Evolutionary conservation across 1,140 invertebrate species (phyloP).

Genomic region (Tetragnatha versicolor): DNA sequence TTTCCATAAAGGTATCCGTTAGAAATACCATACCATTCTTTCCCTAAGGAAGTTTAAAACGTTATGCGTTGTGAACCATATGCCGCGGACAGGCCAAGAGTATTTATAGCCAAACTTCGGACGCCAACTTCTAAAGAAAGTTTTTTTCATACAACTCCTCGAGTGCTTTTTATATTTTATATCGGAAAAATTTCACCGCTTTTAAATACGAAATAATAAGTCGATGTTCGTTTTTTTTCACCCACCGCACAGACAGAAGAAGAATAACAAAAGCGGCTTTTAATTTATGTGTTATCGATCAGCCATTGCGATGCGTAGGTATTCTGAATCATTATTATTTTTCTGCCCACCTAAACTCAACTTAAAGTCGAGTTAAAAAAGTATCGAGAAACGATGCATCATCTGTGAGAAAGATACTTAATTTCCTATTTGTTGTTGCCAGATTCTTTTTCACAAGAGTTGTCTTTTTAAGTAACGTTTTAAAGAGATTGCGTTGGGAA

Average conservation of each 20-base stretch:
- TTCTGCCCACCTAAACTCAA: background rate
- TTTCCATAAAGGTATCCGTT: no score
- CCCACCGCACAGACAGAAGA: background rate
- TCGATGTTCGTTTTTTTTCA: background rate
- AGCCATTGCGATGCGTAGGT: background rate
- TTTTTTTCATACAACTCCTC: background rate
- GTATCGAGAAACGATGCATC: slow-evolving; percentile 16
- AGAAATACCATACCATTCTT: no score
- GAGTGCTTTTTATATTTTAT: slow-evolving; percentile 13
- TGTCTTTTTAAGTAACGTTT: background rate
- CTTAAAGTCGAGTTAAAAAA: slow-evolving; percentile 12
- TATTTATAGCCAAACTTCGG: background rate
- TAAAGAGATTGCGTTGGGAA: background rate
- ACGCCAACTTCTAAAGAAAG: background rate
- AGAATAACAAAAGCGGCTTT: background rate
- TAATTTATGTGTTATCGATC: slow-evolving; percentile 21
- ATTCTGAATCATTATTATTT: slow-evolving; percentile 23
- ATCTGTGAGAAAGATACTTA: slow-evolving; percentile 3
- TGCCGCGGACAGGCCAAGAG: background rate
- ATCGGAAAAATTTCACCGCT: slow-evolving; percentile 16
- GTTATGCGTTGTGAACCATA: no score
- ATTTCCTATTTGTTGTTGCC: background rate
- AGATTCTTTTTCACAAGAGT: background rate
- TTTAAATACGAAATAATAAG: slow-evolving; percentile 18
- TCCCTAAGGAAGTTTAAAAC: no score